These are phyloP conservation scores for Aspiorhynchus laticeps DNA, from an alignment of 2,113 vertebrate genomes.

Conservation along the genomic window DNA sequence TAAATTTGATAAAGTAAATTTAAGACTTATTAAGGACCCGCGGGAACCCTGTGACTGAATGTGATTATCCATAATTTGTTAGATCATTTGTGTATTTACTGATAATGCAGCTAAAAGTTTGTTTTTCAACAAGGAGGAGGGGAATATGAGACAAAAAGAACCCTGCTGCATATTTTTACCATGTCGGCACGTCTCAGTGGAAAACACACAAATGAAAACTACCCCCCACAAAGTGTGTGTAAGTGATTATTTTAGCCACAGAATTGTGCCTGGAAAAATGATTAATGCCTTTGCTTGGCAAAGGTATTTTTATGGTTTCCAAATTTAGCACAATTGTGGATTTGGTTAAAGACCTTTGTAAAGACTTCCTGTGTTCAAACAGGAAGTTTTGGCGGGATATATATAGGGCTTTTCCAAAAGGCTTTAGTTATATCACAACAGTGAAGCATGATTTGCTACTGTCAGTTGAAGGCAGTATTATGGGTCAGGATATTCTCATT, in stretches of 20 bases:
- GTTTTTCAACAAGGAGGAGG: not conserved
- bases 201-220: conserved; percentile 15
- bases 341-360: not conserved
- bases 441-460: not conserved
- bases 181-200: conserved; percentile 8
- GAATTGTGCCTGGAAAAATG: not conserved
- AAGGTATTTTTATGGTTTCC: not conserved
- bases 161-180: conserved; percentile 17
- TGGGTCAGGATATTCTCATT: not conserved
- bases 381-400: not conserved
- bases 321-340: not conserved
- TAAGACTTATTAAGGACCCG: no score
- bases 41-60: no score
- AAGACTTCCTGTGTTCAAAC: not conserved
- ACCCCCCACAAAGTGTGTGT: not conserved
- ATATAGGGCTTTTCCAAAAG: not conserved
- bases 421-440: not conserved
- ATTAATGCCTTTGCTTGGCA: not conserved
- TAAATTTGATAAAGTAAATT: no score
- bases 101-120: conserved; percentile 2
- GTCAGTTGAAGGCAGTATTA: not conserved
- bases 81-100: not conserved
- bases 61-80: not conserved
- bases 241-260: conserved; percentile 1
- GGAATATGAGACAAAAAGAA: not conserved